Percentiles rank a stretch among this genome's conserved stretches.
Conservation (phyloP, 2,113 vertebrate genomes). For the Cariama cristata region DNA sequence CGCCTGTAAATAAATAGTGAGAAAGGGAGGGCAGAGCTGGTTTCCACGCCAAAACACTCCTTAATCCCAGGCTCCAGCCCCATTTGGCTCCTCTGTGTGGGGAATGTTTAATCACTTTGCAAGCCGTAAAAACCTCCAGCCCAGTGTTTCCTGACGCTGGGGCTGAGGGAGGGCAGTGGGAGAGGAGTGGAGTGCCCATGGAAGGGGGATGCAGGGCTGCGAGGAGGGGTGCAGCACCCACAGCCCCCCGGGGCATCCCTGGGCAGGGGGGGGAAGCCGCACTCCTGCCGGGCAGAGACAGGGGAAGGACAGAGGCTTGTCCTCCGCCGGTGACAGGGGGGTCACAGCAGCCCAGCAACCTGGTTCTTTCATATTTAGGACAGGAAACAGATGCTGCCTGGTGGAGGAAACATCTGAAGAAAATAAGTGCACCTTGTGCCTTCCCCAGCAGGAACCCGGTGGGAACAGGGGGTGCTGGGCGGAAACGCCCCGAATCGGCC, state of each 20-base stretch:
- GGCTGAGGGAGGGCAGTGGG: neutral
- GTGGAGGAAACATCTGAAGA: conserved; percentile 37
- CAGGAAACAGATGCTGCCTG: conserved; percentile 73
- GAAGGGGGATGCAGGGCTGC: neutral
- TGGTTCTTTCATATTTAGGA: neutral
- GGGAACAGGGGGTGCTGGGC: neutral
- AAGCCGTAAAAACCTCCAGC: neutral
- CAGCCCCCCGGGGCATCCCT: neutral
- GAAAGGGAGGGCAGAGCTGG: neutral
- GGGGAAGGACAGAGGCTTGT: neutral
- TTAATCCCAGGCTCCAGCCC: neutral
- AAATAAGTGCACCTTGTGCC: neutral
- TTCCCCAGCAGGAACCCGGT: neutral
- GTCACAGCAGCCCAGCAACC: neutral
- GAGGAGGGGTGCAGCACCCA: neutral
- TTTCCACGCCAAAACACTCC: fast-evolving
- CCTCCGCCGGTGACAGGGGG: neutral
- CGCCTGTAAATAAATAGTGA: neutral
- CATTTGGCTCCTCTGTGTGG: neutral
- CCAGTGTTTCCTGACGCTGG: neutral
- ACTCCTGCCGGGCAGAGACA: fast-evolving
- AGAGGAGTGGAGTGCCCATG: neutral
- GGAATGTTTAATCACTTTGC: neutral
- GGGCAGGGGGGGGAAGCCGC: neutral
- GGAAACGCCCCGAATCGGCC: neutral